These are phyloP conservation scores for Sterrhoptilus dennistouni DNA, from an alignment of 2,113 vertebrate genomes.

Conservation along the genomic window DNA sequence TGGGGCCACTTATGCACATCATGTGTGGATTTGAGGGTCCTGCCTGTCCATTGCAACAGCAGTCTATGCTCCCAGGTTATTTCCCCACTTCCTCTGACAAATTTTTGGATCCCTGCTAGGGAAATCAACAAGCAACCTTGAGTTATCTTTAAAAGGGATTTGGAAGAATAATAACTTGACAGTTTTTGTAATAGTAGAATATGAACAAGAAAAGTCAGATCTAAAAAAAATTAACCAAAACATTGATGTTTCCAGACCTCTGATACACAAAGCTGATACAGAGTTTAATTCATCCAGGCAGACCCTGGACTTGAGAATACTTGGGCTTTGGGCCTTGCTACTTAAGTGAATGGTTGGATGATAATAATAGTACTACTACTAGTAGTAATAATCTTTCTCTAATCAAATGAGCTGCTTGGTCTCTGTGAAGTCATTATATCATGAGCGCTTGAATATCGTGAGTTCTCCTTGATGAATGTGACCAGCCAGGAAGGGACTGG, in stretches of 20 bases:
- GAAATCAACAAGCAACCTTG: not conserved
- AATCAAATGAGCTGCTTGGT: not conserved
- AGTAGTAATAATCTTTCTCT: not conserved
- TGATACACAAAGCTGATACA: not conserved
- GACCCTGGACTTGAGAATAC: not conserved
- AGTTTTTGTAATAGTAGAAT: not conserved
- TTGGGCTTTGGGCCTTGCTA: not conserved
- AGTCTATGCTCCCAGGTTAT: not conserved
- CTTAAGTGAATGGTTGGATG: not conserved
- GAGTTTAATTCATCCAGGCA: not conserved
- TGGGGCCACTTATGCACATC: not conserved
- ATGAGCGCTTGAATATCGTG: not conserved
- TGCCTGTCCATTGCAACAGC: not conserved
- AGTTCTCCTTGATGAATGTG: not conserved
- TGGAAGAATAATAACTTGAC: not conserved
- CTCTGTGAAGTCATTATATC: conserved; percentile 5
- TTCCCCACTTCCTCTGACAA: not conserved
- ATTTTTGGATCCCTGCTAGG: not conserved
- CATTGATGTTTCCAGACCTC: not conserved
- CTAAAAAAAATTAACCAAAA: not conserved
- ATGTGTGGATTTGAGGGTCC: not conserved
- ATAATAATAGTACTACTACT: not conserved
- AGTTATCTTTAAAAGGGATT: not conserved
- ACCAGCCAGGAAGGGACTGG: not conserved
- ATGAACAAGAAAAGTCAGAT: not conserved